These are phyloP conservation scores for Eurosta solidaginis DNA, from an alignment of 1,140 invertebrate species.

Conservation along the genomic window DNA sequence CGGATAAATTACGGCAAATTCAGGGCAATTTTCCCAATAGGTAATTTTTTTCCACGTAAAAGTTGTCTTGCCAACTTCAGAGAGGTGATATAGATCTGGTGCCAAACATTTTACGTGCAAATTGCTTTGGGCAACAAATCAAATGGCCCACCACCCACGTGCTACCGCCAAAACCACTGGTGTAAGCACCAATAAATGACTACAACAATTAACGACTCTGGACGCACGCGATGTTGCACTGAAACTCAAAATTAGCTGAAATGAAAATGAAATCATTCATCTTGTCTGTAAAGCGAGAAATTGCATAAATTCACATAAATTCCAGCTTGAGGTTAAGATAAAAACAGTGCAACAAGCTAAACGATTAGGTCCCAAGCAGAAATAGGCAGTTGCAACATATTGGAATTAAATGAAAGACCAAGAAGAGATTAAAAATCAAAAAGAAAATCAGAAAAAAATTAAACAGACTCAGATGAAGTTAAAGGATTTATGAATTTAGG, in stretches of 20 bases:
- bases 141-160: neutral
- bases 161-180: neutral
- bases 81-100: neutral
- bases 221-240: neutral
- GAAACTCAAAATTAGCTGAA: neutral
- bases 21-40: no score
- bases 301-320: conserved; percentile 10
- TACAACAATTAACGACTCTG: neutral
- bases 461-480: no score
- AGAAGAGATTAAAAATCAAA: neutral
- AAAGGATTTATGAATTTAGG: no score
- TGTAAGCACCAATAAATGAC: neutral
- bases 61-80: no score
- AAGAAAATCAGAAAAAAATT: no score
- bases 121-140: neutral
- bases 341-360: neutral
- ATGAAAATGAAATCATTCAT: neutral
- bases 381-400: neutral
- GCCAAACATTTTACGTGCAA: neutral
- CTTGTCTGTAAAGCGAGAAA: neutral
- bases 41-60: no score
- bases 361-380: neutral
- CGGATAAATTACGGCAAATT: no score
- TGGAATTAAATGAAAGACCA: neutral
- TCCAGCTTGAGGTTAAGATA: conserved; percentile 2